A percentile compares a stretch with the other conserved stretches of the same genome.
Conservation (phyloP, 2,888 invertebrate genomes). For the Nasonia oneida region DNA sequence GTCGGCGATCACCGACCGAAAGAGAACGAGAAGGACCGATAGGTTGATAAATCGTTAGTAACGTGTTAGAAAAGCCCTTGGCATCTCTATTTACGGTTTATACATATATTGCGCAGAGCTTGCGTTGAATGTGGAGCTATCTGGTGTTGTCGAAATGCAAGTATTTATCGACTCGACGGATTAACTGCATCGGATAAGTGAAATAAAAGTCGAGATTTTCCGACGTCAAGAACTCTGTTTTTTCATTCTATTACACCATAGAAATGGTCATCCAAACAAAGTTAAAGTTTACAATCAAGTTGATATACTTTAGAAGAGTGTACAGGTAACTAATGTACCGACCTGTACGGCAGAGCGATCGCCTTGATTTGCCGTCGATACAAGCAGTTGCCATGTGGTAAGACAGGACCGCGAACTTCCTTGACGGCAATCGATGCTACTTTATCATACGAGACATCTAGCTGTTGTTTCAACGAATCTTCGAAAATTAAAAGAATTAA, state of each 20-base stretch:
- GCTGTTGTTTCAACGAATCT: not conserved
- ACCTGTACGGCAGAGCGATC: not conserved
- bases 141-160: not conserved
- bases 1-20: not conserved
- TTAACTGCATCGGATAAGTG: not conserved
- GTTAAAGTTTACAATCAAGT: not conserved
- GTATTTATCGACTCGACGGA: not conserved
- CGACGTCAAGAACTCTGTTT: not conserved
- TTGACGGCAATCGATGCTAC: not conserved
- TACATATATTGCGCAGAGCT: not conserved
- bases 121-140: not conserved
- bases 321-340: not conserved
- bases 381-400: not conserved
- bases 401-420: not conserved
- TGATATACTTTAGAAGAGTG: not conserved
- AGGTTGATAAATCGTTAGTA: slow-evolving; percentile 29
- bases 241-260: not conserved
- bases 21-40: not conserved
- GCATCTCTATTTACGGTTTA: not conserved
- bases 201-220: not conserved
- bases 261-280: not conserved
- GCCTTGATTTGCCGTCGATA: not conserved
- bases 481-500: not conserved
- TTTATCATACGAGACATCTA: not conserved
- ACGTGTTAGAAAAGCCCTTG: not conserved